phyloP scores from a whole-genome alignment of 1,140 invertebrate genomes.

The Drosophila insularis region DNA sequence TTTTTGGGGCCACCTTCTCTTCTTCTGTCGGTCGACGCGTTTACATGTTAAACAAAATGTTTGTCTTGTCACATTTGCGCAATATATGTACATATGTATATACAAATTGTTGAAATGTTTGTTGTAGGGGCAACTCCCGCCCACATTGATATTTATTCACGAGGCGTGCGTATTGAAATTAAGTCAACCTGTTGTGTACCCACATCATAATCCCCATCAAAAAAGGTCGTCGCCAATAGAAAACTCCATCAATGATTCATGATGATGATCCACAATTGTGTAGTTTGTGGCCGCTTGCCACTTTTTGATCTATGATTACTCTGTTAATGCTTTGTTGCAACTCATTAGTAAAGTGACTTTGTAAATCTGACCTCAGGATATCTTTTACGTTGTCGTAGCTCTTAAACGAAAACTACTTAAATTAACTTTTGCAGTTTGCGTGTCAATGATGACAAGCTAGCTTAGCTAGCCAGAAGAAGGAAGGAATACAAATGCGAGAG shows the following conservation, averaged over 20 bases:
- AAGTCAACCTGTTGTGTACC: background rate
- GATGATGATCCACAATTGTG: no score
- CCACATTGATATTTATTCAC: constrained; percentile 51
- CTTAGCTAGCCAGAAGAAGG: background rate
- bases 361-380: constrained; percentile 50
- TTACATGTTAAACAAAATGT: constrained; percentile 45
- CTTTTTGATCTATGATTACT: background rate
- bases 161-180: constrained; percentile 33
- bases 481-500: background rate
- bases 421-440: constrained; percentile 70
- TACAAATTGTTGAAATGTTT: constrained; percentile 58
- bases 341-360: constrained; percentile 61
- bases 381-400: constrained; percentile 32
- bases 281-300: no score
- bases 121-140: constrained; percentile 53
- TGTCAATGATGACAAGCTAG: constrained; percentile 63
- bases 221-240: no score
- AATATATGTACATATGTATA: constrained; percentile 57
- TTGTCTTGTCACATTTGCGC: constrained; percentile 55
- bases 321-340: constrained; percentile 26
- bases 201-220: no score
- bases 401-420: constrained; percentile 52
- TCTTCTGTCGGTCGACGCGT: constrained; percentile 30
- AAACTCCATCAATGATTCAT: no score
- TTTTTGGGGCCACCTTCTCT: constrained; percentile 26